phyloP scores from a whole-genome alignment of 35 echinoderm and acorn worm genomes.

The Ophiothrix spiculata region DNA sequence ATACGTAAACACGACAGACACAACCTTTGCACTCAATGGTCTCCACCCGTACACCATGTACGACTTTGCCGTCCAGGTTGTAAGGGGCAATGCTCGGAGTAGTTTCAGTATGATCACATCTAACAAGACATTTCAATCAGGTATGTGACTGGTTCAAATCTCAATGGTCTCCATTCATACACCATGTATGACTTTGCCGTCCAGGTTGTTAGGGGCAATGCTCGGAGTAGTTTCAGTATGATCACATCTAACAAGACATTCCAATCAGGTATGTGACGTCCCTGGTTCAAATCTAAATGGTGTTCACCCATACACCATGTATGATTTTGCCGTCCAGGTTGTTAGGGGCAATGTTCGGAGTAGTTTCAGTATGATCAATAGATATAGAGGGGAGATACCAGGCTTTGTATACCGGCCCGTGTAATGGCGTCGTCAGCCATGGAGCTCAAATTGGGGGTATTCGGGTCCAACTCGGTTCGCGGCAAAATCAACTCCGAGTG shows the following conservation, averaged over 20 bases:
- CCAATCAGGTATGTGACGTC: conserved; percentile 13
- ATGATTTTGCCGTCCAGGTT: conserved; percentile 2
- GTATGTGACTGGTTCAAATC: too few species aligned
- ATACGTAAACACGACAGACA: conserved; percentile 5
- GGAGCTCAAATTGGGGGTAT: too few species aligned
- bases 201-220: neutral
- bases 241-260: conserved; percentile 15
- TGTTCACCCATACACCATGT: conserved; percentile 30
- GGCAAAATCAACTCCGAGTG: too few species aligned
- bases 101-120: too few species aligned
- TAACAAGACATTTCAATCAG: too few species aligned
- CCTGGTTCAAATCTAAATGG: conserved; percentile 6
- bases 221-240: neutral
- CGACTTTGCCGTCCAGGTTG: too few species aligned
- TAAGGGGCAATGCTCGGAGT: too few species aligned
- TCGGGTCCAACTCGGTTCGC: too few species aligned
- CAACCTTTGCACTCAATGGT: neutral
- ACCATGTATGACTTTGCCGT: conserved; percentile 22
- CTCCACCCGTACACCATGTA: too few species aligned
- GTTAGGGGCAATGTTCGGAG: neutral
- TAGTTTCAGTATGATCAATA: neutral
- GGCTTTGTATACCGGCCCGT: too few species aligned
- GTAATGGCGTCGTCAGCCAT: too few species aligned
- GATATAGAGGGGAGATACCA: too few species aligned
- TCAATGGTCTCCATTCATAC: neutral